A percentile compares a stretch with the other conserved stretches of the same genome.
Conservation (phyloP, 2,113 vertebrate species). For the Condylura cristata region DNA sequence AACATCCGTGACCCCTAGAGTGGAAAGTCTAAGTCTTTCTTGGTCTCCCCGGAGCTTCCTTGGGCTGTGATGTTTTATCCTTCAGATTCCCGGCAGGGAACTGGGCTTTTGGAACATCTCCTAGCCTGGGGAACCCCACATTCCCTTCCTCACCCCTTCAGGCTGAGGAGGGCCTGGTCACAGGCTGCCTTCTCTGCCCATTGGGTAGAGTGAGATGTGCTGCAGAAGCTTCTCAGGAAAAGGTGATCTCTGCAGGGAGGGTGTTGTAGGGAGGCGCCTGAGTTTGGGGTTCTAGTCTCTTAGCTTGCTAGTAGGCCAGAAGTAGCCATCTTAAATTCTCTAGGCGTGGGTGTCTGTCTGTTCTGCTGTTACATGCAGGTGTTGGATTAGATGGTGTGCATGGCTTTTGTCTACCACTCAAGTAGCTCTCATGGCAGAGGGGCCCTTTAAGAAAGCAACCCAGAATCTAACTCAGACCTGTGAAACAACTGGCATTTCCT, state of each 20-base stretch:
- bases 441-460: not conserved
- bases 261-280: not conserved
- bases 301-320: conserved; percentile 23
- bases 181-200: not conserved
- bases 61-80: not conserved
- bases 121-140: not conserved
- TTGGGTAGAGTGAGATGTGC: not conserved
- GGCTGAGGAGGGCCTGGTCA: not conserved
- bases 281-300: not conserved
- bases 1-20: not conserved
- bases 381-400: conserved; percentile 31
- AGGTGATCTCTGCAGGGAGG: not conserved
- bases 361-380: conserved; percentile 24
- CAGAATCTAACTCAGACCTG: not conserved
- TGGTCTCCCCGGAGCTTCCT: not conserved
- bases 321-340: conserved; percentile 66
- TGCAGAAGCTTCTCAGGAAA: not conserved
- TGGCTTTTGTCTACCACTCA: not conserved
- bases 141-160: not conserved
- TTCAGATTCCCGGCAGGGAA: not conserved
- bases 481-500: not conserved
- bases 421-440: not conserved
- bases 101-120: not conserved
- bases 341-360: conserved; percentile 51
- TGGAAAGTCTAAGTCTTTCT: not conserved